Percentiles rank a stretch among this genome's conserved stretches.
phyloP scores from a whole-genome alignment of 2,113 vertebrate species.

The Monopterus albus region DNA sequence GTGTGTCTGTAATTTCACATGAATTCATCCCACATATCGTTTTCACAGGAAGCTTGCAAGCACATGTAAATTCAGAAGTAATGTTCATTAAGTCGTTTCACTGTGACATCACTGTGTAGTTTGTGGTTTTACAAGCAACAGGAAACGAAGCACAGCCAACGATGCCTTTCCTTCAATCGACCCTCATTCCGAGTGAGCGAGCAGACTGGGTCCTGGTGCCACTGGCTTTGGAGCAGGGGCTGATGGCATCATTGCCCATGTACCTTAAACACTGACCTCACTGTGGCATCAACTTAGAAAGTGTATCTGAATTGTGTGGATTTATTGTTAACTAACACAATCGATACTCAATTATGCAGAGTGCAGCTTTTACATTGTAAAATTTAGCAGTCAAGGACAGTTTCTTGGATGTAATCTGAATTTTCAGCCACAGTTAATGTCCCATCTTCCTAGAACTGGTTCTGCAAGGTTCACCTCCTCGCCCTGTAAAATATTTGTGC shows the following conservation, averaged over 20 bases:
- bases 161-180: slow-evolving; percentile 30
- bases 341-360: slow-evolving; percentile 1
- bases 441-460: slow-evolving; percentile 1
- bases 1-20: neutral
- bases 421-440: neutral
- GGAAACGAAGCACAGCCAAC: slow-evolving; percentile 3
- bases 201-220: slow-evolving; percentile 11
- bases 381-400: neutral
- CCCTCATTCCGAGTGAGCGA: neutral
- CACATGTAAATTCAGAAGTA: slow-evolving; percentile 4
- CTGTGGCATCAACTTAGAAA: slow-evolving; percentile 1
- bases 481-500: neutral
- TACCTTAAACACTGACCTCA: neutral
- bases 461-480: neutral
- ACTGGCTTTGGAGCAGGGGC: slow-evolving; percentile 22
- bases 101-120: neutral
- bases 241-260: neutral
- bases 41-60: slow-evolving; percentile 32
- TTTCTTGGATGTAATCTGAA: slow-evolving; percentile 12
- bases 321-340: neutral
- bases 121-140: slow-evolving; percentile 4
- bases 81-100: neutral
- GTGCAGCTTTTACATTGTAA: neutral
- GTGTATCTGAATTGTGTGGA: neutral
- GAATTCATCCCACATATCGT: slow-evolving; percentile 16